phyloP scores from a whole-genome alignment of 1,140 invertebrate species.

The Ectropis grisescens region DNA sequence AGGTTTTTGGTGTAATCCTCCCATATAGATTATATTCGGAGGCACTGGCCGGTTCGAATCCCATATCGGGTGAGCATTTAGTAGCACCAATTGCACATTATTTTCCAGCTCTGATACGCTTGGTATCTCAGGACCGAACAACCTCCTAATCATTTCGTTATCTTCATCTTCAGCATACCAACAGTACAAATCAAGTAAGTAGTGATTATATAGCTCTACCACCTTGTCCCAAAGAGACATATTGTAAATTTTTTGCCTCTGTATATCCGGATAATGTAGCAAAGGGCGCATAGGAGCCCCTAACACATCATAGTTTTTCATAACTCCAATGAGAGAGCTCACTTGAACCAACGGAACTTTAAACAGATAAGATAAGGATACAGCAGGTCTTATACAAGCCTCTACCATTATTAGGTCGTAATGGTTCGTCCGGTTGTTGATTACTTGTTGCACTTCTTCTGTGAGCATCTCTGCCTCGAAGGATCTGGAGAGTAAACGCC shows the following conservation, averaged over 20 bases:
- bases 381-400: conserved; percentile 16
- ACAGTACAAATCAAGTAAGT: neutral
- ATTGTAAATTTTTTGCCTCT: conserved; percentile 25
- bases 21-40: conserved; percentile 72
- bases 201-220: conserved; percentile 16
- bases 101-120: conserved; percentile 17
- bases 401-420: conserved; percentile 47
- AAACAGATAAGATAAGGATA: conserved; percentile 41
- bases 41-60: conserved; percentile 62
- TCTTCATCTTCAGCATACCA: conserved; percentile 9
- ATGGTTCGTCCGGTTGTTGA: conserved; percentile 19
- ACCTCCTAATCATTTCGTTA: conserved; percentile 9
- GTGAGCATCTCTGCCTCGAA: conserved; percentile 24
- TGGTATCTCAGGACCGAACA: conserved; percentile 25
- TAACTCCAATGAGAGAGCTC: conserved; percentile 27
- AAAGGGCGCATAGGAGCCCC: conserved; percentile 59
- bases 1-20: conserved; percentile 68
- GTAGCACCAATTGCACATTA: conserved; percentile 56
- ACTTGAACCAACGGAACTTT: conserved; percentile 45
- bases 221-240: conserved; percentile 36
- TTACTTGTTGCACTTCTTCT: conserved; percentile 23
- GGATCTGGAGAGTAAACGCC: conserved; percentile 8
- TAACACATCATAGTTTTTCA: conserved; percentile 17
- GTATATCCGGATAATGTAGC: conserved; percentile 46
- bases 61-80: conserved; percentile 71